Evolutionary conservation across 2,113 vertebrate species (phyloP).

Genomic region (Ursus arctos): DNA sequence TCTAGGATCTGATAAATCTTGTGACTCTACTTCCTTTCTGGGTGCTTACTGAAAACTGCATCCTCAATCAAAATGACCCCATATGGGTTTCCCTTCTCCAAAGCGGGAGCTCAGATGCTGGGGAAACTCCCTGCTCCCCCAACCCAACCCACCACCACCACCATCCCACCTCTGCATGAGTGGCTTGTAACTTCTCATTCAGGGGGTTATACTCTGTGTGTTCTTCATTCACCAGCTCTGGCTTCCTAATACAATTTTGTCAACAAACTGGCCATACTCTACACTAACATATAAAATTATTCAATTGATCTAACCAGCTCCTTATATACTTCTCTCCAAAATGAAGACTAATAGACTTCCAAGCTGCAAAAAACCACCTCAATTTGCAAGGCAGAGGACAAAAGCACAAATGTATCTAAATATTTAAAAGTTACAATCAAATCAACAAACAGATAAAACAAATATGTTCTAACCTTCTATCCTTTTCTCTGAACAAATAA

Average conservation of each 20-base stretch:
- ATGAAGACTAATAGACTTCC: not conserved
- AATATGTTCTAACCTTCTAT: not conserved
- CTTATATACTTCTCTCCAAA: not conserved
- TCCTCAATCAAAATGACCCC: not conserved
- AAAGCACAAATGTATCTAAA: not conserved
- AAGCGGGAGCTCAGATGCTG: not conserved
- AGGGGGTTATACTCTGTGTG: not conserved
- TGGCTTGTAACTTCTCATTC: not conserved
- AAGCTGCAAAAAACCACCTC: not conserved
- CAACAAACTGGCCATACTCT: not conserved
- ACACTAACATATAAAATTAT: not conserved
- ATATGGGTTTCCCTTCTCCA: not conserved
- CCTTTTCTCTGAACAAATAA: not conserved
- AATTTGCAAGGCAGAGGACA: not conserved
- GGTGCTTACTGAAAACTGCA: not conserved
- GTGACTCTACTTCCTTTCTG: not conserved
- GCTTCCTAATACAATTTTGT: not conserved
- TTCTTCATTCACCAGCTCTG: not conserved
- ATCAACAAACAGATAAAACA: not conserved
- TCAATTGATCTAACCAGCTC: not conserved
- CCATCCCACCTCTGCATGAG: not conserved
- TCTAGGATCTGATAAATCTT: not conserved
- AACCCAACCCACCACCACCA: not conserved
- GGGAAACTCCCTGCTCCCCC: not conserved
- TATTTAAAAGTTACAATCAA: constrained; percentile 41